A percentile compares a stretch with the other conserved stretches of the same genome.
These are phyloP conservation scores for Mythimna impura DNA, from an alignment of 2,888 invertebrate genomes.

Conservation along the genomic window DNA sequence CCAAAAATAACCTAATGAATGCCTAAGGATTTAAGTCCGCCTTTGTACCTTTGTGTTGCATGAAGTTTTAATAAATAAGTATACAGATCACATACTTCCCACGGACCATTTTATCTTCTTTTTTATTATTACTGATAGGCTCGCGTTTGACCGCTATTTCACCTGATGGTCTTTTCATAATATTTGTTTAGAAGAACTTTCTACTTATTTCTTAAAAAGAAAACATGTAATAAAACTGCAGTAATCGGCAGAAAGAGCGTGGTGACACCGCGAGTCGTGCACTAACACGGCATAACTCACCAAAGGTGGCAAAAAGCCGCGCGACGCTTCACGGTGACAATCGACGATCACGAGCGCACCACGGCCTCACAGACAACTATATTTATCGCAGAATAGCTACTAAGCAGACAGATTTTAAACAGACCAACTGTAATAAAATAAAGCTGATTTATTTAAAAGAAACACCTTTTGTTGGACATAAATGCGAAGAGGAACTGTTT, in stretches of 20 bases:
- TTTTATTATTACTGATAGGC: too few species aligned
- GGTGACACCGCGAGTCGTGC: conserved; percentile 76
- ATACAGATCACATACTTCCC: neutral
- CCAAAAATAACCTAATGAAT: neutral
- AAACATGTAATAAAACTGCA: conserved; percentile 35
- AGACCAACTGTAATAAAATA: conserved; percentile 38
- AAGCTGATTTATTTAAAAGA: conserved; percentile 26
- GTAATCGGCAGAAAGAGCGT: conserved; percentile 55
- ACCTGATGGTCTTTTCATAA: neutral
- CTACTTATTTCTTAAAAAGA: conserved; percentile 1
- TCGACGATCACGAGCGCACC: conserved; percentile 82
- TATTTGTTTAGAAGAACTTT: conserved; percentile 1
- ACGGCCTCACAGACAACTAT: conserved; percentile 73
- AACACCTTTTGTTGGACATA: conserved; percentile 30
- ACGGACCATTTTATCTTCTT: neutral
- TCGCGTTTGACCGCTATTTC: too few species aligned
- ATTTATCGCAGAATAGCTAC: conserved; percentile 79
- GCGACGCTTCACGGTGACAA: conserved; percentile 77
- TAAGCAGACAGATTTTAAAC: conserved; percentile 37
- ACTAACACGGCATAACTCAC: conserved; percentile 84
- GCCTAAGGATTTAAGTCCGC: too few species aligned
- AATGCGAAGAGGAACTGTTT: conserved; percentile 42
- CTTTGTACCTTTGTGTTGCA: too few species aligned
- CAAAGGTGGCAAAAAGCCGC: conserved; percentile 86
- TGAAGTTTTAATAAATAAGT: too few species aligned